phyloP scores from a whole-genome alignment of 35 echinoderm and acorn worm genomes.

The Nesometra sesokonis region DNA sequence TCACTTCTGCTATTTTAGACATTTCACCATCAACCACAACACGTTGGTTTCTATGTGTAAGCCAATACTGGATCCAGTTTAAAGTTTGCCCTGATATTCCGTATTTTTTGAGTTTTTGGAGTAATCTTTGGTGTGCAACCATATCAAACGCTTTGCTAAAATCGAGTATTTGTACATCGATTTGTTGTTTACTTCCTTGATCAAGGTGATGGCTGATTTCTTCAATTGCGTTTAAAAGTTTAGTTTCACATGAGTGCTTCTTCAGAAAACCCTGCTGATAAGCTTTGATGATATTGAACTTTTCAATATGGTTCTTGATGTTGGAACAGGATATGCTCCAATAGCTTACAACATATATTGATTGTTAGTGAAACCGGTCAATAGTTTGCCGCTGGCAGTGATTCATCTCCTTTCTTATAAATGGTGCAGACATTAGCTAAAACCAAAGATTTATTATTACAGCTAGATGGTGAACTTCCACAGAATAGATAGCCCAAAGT shows the following conservation, averaged over 20 bases:
- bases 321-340: conserved; percentile 31
- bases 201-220: conserved; percentile 13
- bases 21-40: conserved; percentile 27
- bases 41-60: conserved; percentile 14
- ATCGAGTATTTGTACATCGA: conserved; percentile 23
- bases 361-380: conserved; percentile 32
- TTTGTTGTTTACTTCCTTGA: conserved; percentile 23
- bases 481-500: too few relatives aligned
- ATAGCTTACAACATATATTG: conserved; percentile 31
- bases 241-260: conserved; percentile 26
- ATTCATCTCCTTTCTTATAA: conserved; percentile 34
- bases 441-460: too few relatives aligned
- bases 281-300: conserved; percentile 1
- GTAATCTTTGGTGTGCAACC: conserved; percentile 17
- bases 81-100: conserved; percentile 2
- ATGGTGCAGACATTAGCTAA: conserved; percentile 21
- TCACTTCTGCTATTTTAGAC: neutral
- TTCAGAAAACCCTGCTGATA: conserved; percentile 27
- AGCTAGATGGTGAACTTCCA: too few relatives aligned
- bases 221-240: conserved; percentile 7
- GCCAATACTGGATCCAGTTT: conserved; percentile 12
- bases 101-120: conserved; percentile 16
- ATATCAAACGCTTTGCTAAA: conserved; percentile 38
- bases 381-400: conserved; percentile 21
- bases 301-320: conserved; percentile 13